Percentiles rank a stretch among this genome's conserved stretches.
Evolutionary conservation across 2,113 vertebrate genomes (phyloP).

Genomic region (Pristiophorus japonicus): DNA sequence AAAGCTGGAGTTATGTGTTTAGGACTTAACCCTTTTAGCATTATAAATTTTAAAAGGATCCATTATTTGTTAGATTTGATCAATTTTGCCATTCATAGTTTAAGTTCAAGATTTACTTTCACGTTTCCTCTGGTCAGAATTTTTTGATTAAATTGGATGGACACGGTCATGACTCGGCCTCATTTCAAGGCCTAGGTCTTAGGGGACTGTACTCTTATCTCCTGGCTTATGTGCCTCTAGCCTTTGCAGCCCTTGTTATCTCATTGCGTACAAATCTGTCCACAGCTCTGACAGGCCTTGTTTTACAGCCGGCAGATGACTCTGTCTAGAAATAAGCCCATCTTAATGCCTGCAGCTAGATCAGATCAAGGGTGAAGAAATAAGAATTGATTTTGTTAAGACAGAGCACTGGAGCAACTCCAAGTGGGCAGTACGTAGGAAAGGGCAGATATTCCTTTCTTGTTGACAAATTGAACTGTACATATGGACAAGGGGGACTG

Average conservation of each 20-base stretch:
- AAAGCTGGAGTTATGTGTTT: neutral
- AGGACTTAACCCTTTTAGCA: neutral
- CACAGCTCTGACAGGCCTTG: conserved; percentile 43
- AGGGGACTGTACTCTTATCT: neutral
- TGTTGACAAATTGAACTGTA: conserved; percentile 58
- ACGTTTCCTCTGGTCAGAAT: neutral
- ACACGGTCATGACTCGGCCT: neutral
- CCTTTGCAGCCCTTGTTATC: conserved; percentile 18
- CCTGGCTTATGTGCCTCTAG: conserved; percentile 19
- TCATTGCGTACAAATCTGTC: conserved; percentile 26
- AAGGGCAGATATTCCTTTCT: conserved; percentile 63
- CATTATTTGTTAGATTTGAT: neutral
- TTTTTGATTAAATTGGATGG: neutral
- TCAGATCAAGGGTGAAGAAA: conserved; percentile 81
- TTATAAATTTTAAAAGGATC: neutral
- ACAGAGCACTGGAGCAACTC: conserved; percentile 72
- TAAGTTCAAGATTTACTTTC: conserved; percentile 11
- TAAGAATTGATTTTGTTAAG: conserved; percentile 74
- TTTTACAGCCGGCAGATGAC: conserved; percentile 59
- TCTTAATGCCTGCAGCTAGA: conserved; percentile 67
- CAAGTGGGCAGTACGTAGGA: conserved; percentile 53
- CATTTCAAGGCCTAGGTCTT: neutral
- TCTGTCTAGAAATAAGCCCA: conserved; percentile 60
- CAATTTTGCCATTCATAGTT: neutral
- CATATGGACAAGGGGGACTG: conserved; percentile 61